Evolutionary conservation across 1,140 invertebrate species (phyloP), one percentile per base, ranked within the genome.

Genomic region (Caenorhabditis inopinata): DNA sequence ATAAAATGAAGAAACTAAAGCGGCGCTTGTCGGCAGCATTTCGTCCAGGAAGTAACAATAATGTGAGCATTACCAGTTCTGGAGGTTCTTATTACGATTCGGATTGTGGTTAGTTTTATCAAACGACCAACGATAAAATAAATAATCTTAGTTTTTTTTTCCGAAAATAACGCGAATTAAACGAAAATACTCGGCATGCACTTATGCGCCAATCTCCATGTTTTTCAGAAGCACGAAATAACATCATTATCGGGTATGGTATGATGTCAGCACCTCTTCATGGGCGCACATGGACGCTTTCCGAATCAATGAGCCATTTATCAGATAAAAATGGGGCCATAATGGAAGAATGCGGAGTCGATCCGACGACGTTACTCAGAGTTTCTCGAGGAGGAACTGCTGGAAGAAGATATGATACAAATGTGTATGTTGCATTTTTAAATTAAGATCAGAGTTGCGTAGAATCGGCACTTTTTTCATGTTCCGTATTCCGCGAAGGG

Each of bases 291-390:
- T 83, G 81, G 81, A 80, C 62, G 29, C 77, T 83, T 27, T 83
- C 83, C 21, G 83, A 83, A 48, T 83, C 83, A 23, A 79, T 83
- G 76, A 80, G 76, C 45, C 81, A 83, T 18, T 75, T 83, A 47
- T 78, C 83, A 1, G 83, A 83, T 27, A 75, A 75, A 75, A 80
- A 83, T 21, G 82, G 79, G 11, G 76, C 82, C 29, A 83, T 83
- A 58, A 29, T 81, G 38, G 82, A 83, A 38, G 82, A 83, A 53
- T 76, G 78, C 21, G 58, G 2, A 2, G 32, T 68, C 27, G 78
- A 79, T 46, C 78, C 78, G 7, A 68, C 62, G n/a, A 48, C 75
- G 4, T 25, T 78, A 11, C 76, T 78, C 11, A 23, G 76, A 42
- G 32, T 68, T 68, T 68, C 58, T 14, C 11, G 58, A 21, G 58